Percentiles rank a stretch among this genome's conserved stretches.
Conservation (phyloP, 2,888 invertebrate species). For the Trissonchulus latispiculum region DNA sequence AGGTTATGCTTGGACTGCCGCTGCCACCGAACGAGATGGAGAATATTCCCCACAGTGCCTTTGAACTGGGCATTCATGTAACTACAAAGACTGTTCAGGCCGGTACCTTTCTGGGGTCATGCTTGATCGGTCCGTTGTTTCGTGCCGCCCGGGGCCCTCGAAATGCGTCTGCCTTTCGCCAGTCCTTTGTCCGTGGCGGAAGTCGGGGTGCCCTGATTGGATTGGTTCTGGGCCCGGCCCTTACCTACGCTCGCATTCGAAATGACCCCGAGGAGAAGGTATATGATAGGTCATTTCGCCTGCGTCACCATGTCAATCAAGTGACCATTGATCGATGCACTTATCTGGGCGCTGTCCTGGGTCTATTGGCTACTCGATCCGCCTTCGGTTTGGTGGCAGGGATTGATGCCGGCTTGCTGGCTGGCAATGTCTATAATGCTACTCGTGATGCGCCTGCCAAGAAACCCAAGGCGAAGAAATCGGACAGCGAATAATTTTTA, state of each 20-base stretch:
- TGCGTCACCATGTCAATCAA: constrained; percentile 9
- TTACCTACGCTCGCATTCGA: constrained; percentile 2
- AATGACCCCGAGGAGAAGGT: constrained; percentile 2
- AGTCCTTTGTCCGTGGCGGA: not conserved
- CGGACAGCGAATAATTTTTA: no score
- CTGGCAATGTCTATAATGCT: constrained; percentile 10
- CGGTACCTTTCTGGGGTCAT: constrained; percentile 5
- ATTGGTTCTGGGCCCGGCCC: not conserved
- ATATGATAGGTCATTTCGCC: constrained; percentile 15
- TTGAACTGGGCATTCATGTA: constrained; percentile 12
- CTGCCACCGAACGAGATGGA: not conserved
- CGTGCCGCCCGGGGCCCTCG: not conserved
- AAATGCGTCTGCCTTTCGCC: not conserved
- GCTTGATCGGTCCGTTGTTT: not conserved
- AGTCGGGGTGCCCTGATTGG: not conserved
- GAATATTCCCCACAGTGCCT: not conserved
- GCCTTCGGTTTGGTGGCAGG: not conserved
- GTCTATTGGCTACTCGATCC: not conserved
- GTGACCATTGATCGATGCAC: constrained; percentile 2
- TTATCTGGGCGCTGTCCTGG: not conserved
- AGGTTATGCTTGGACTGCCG: not conserved
- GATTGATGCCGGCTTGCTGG: not conserved
- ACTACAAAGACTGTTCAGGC: constrained; percentile 5
- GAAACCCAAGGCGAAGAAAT: no score
- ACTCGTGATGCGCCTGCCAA: no score